These are phyloP conservation scores for Bombus superbus DNA, from an alignment of 1,140 invertebrate genomes.

Conservation along the genomic window DNA sequence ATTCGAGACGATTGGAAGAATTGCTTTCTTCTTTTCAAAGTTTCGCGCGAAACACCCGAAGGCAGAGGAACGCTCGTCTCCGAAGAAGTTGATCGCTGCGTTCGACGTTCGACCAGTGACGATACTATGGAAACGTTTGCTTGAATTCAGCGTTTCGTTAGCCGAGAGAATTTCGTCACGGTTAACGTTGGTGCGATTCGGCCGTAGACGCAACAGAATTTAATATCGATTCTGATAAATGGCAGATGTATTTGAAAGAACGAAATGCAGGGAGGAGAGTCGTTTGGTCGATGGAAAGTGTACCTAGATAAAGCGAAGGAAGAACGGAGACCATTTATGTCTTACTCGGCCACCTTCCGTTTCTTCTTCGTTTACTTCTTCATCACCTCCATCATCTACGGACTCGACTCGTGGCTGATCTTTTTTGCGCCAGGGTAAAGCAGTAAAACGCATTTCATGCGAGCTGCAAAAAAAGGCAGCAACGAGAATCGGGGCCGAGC, in stretches of 20 bases:
- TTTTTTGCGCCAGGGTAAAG: constrained; percentile 56
- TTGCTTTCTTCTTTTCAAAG: no score
- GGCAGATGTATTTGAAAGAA: no score
- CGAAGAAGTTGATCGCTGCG: no score
- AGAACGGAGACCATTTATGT: constrained; percentile 59
- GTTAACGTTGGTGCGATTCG: no score
- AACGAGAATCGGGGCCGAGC: constrained; percentile 26
- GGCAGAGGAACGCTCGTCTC: no score
- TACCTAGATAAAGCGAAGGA: constrained; percentile 37
- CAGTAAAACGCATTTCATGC: constrained; percentile 69
- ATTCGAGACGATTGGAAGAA: no score
- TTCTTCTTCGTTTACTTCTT: constrained; percentile 66
- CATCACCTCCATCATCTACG: constrained; percentile 65
- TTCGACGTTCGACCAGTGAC: rapidly evolving
- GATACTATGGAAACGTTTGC: no score
- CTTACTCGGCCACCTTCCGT: constrained; percentile 58
- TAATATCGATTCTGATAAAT: no score
- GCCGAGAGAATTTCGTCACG: no score
- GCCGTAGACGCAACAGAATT: no score
- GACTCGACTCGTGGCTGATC: constrained; percentile 44
- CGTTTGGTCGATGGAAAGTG: constrained; percentile 2
- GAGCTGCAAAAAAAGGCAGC: constrained; percentile 54
- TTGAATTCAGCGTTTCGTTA: no score
- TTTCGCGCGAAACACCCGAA: no score
- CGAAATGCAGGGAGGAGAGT: not conserved